Evolutionary conservation across 1,140 invertebrate genomes (phyloP), one percentile per base, ranked within the genome.

Genomic region (Babylonia areolata): DNA sequence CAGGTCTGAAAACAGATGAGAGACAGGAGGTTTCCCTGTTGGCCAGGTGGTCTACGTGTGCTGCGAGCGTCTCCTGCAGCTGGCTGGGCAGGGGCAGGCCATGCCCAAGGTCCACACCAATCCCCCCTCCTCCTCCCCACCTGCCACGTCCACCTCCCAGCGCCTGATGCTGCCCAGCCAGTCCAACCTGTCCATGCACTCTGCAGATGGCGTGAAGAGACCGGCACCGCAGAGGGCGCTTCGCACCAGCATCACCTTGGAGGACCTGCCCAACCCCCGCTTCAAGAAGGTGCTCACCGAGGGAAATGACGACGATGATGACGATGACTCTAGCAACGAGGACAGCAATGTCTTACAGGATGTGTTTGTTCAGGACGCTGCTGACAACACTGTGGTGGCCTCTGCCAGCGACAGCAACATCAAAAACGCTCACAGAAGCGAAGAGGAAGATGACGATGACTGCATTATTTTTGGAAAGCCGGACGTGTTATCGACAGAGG

Each of bases 31-130:
- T n/a, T n/a, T 51, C 20, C 46, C 20, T 20, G 20, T 79, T 79
- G 2, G 94, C 33, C 93, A 97, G 97, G 95, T 97, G 81, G 92
- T 97, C 28, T 97, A 97, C 92, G 95, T 95, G 51, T 95, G 97
- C 78, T 97, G 97, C 91, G 97, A 97, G 92, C 95, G 97, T 78
- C 95, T 97, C 31, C 95, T 98, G 1, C 95, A 92, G 80, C 80
- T 93, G 31, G 88, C 90, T 64, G 85, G 88, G 15, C 82, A 86
- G 71, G 90, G 90, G 23, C 87, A 89, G 20, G 86, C 91, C 20
- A 81, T 92, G 0, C 81, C 77, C 15, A 83, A 73, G 3, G 35
- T 85, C 33, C 87, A 46, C 20, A 75, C 42, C 5, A 1, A 33
- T 33, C 31, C 79, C 3, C 17, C 3, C 28, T 5, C 23, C 37